Evolutionary conservation across 2,888 invertebrate genomes (phyloP).

Genomic region (Muscina levida): DNA sequence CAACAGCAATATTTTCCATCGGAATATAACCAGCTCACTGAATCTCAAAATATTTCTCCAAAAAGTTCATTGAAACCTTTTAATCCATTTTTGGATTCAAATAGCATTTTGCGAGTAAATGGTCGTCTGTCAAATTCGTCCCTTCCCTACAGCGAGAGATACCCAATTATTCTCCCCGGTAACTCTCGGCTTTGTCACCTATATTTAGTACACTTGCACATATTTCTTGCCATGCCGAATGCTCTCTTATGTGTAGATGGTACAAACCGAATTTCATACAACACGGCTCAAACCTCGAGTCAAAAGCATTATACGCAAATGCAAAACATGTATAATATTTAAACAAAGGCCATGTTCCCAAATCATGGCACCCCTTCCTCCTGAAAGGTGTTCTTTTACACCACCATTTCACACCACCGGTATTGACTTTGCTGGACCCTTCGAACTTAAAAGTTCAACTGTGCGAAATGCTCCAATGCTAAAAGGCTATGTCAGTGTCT

Average conservation of each 20-base stretch:
- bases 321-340: slow-evolving; percentile 24
- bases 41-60: not conserved
- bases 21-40: slow-evolving; percentile 11
- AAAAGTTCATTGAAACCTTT: slow-evolving; percentile 34
- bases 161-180: slow-evolving; percentile 31
- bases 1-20: slow-evolving; percentile 2
- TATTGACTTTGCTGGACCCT: slow-evolving; percentile 40
- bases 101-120: slow-evolving; percentile 23
- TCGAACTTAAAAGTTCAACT: slow-evolving; percentile 19
- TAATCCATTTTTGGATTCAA: slow-evolving; percentile 17
- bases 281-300: slow-evolving; percentile 2
- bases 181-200: slow-evolving; percentile 30
- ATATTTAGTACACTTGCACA: slow-evolving; percentile 16
- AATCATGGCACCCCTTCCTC: slow-evolving; percentile 28
- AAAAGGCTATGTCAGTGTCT: slow-evolving; percentile 27
- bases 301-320: not conserved
- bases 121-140: slow-evolving; percentile 5
- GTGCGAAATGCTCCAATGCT: not conserved
- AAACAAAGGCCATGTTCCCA: slow-evolving; percentile 23
- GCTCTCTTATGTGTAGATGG: slow-evolving; percentile 33
- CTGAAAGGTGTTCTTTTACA: slow-evolving; percentile 23
- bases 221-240: slow-evolving; percentile 22
- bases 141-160: slow-evolving; percentile 34
- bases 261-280: slow-evolving; percentile 22
- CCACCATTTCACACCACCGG: slow-evolving; percentile 30